Evolutionary conservation across 2,113 vertebrate species (phyloP).

Genomic region (Oryzias javanicus): DNA sequence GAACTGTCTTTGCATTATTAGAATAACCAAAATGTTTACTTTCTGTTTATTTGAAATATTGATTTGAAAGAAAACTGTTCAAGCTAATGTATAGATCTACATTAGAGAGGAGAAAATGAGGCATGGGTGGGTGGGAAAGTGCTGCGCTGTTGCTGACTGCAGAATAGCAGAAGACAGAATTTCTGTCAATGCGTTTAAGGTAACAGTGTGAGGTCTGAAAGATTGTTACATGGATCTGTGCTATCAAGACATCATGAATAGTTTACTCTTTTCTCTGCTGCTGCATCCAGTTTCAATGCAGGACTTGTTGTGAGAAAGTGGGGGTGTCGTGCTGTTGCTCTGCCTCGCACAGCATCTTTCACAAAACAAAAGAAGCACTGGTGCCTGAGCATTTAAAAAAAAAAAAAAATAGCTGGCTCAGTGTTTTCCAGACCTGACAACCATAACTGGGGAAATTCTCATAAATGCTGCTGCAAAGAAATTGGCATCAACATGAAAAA

Average conservation of each 20-base stretch:
- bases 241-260: background rate
- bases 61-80: background rate
- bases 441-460: background rate
- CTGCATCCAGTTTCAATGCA: background rate
- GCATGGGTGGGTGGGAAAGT: background rate
- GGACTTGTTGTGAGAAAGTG: background rate
- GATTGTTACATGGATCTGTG: conserved; percentile 6
- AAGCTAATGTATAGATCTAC: background rate
- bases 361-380: conserved; percentile 10
- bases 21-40: too few relatives aligned
- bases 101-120: background rate
- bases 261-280: conserved; percentile 2
- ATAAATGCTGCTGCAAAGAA: conserved; percentile 22
- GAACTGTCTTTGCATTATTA: too few relatives aligned
- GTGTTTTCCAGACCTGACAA: conserved; percentile 18
- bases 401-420: background rate
- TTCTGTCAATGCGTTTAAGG: background rate
- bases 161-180: conserved; percentile 1
- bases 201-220: conserved; percentile 7
- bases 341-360: background rate
- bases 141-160: background rate
- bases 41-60: too few relatives aligned
- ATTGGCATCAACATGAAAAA: conserved; percentile 19
- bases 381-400: background rate
- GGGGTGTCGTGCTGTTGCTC: conserved; percentile 14